Evolutionary conservation across 2,888 invertebrate species (phyloP), one percentile per base, ranked within the genome.

Genomic region (Ormyrus labotus): DNA sequence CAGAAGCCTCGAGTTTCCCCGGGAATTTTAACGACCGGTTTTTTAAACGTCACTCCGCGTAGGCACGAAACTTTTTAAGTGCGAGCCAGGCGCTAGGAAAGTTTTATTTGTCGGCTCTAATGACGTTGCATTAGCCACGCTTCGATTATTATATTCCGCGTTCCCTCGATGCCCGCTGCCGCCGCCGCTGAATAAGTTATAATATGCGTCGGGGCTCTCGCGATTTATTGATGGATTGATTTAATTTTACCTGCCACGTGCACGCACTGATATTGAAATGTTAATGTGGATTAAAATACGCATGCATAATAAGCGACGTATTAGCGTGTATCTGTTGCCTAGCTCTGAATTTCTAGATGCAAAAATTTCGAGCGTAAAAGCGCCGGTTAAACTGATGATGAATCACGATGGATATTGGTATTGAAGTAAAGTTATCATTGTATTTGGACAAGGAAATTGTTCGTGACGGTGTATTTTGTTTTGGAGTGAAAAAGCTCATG

Each of bases 11-110:
- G 60, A 76, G 68, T 65, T 73, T 80, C 61, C 67, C 45, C 61
- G 34, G 67, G 71, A 80, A 80, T 80, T 76, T 80, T 71, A 75
- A 80, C 70, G 75, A 67, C 71, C 45, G 58, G 80, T 80, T 78
- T 74, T 78, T 68, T 77, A 76, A 73, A 82, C 72, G 71, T 78
- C 78, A 75, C 75, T 69, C 77, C 13, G n/a, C 51, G 8, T 8
- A 47, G n/a, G 7, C 53, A 19, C 11, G 64, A 47, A 65, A 58
- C 74, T 65, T 74, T 50, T 63, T 47, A 53, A 63, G 63, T 53
- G 53, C 34, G 51, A 5, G 34, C 45, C n/a, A 3, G 51, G 8
- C 6, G 55, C 5, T 8, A 45, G 9, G 47, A 71, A 51, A 61
- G 11, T 71, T 71, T 19, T 61, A 51, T 71, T 51, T 50, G 50